Evolutionary conservation across 2,113 vertebrate species (phyloP).

Genomic region (Hippocampus barbouri): DNA sequence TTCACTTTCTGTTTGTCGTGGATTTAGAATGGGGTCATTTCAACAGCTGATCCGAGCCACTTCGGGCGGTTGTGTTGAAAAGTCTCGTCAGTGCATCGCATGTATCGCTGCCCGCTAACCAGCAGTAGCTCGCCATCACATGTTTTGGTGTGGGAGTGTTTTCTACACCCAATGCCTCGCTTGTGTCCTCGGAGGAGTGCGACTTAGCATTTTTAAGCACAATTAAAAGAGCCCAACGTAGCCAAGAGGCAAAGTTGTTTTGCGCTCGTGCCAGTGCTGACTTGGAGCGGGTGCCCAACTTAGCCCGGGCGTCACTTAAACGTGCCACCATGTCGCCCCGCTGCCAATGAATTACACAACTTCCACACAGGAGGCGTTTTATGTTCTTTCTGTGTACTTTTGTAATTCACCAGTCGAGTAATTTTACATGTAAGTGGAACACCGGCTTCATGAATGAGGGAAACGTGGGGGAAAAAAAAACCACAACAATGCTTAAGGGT

Average conservation of each 20-base stretch:
- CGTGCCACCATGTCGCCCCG: neutral
- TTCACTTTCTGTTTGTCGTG: no score
- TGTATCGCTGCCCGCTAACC: neutral
- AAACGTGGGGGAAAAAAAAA: neutral
- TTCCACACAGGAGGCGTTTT: neutral
- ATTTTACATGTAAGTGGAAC: neutral
- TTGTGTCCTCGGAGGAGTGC: neutral
- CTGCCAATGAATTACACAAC: conserved; percentile 1
- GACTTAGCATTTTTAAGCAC: neutral
- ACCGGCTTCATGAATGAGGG: neutral
- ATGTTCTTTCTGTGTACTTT: neutral
- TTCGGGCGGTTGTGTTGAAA: neutral
- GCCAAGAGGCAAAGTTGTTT: conserved; percentile 1
- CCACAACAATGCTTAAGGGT: conserved; percentile 3
- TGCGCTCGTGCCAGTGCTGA: neutral
- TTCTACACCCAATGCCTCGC: neutral
- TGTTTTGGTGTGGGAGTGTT: neutral
- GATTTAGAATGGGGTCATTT: no score
- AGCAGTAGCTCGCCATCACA: neutral
- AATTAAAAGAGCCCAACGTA: neutral
- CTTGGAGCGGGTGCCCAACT: neutral
- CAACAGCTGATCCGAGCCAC: neutral
- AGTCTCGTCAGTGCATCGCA: neutral
- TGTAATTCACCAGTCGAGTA: neutral
- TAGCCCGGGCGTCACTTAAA: neutral